Evolutionary conservation across 1,140 invertebrate species (phyloP).

Genomic region (Luehdorfia chinensis): DNA sequence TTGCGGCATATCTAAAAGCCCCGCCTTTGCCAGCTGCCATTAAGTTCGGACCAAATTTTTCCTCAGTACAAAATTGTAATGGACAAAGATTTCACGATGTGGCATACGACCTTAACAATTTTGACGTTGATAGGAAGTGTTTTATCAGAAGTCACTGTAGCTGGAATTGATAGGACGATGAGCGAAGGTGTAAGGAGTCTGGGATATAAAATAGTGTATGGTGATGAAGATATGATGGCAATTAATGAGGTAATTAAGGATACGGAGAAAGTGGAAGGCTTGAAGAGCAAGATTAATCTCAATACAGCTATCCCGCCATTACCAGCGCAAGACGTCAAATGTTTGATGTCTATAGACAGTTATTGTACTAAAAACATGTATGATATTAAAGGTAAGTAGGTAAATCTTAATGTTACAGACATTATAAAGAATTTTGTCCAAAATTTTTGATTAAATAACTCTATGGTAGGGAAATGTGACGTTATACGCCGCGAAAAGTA

Average conservation of each 20-base stretch:
- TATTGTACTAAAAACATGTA: constrained; percentile 56
- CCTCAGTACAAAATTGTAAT: constrained; percentile 4
- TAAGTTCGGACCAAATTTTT: too few species aligned
- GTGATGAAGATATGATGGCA: constrained; percentile 48
- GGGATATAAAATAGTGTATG: constrained; percentile 49
- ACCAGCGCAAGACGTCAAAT: constrained; percentile 54
- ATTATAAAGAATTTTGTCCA: too few species aligned
- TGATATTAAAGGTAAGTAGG: constrained; percentile 55
- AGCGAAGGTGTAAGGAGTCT: constrained; percentile 44
- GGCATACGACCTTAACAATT: constrained; percentile 18
- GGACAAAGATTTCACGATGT: constrained; percentile 44
- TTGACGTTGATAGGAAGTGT: constrained; percentile 1
- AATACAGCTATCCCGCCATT: constrained; percentile 41
- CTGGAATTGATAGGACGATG: constrained; percentile 39
- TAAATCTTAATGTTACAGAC: not conserved
- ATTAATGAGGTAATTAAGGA: constrained; percentile 52
- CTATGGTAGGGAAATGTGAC: too few species aligned
- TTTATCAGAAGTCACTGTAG: constrained; percentile 26
- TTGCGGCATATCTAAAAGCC: not conserved
- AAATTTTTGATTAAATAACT: too few species aligned
- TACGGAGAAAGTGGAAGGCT: constrained; percentile 32
- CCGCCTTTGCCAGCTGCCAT: not conserved
- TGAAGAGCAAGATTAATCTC: constrained; percentile 37
- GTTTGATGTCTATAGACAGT: constrained; percentile 58
- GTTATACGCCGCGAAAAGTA: too few species aligned